Evolutionary conservation across 2,797 vertebrate species (phyloP).

Genomic region (Tangara arthus): DNA sequence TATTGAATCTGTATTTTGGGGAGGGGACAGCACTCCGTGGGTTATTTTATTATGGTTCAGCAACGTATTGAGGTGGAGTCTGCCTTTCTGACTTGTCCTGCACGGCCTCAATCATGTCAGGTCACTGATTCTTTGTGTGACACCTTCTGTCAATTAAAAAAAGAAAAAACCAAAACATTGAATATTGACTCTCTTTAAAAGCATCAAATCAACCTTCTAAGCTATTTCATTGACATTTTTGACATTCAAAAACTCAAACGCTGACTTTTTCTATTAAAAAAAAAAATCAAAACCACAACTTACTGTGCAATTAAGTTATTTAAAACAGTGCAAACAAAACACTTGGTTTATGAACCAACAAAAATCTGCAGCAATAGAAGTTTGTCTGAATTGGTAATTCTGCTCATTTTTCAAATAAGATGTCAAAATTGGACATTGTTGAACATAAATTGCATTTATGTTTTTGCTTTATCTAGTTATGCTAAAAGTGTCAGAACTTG

Average conservation of each 20-base stretch:
- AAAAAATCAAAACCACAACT: not conserved
- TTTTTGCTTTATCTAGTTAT: conserved; percentile 7
- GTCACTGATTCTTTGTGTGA: not conserved
- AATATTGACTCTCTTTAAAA: not conserved
- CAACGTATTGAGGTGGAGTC: not conserved
- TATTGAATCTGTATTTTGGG: not conserved
- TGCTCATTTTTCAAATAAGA: not conserved
- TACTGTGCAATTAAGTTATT: not conserved
- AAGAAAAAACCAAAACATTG: rapidly evolving
- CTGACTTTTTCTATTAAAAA: not conserved
- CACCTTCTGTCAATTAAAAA: not conserved
- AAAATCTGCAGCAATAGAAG: not conserved
- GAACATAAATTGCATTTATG: not conserved
- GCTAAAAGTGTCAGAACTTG: not conserved
- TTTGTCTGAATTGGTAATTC: not conserved
- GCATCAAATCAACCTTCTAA: not conserved
- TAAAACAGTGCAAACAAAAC: not conserved
- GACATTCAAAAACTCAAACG: not conserved
- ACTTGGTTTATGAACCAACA: not conserved
- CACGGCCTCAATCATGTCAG: not conserved
- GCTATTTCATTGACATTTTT: not conserved
- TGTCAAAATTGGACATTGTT: not conserved
- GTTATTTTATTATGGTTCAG: not conserved
- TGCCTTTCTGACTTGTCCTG: not conserved
- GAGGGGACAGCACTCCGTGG: not conserved